Evolutionary conservation across 2,797 vertebrate species (phyloP).

Genomic region (Lagorchestes hirsutus): DNA sequence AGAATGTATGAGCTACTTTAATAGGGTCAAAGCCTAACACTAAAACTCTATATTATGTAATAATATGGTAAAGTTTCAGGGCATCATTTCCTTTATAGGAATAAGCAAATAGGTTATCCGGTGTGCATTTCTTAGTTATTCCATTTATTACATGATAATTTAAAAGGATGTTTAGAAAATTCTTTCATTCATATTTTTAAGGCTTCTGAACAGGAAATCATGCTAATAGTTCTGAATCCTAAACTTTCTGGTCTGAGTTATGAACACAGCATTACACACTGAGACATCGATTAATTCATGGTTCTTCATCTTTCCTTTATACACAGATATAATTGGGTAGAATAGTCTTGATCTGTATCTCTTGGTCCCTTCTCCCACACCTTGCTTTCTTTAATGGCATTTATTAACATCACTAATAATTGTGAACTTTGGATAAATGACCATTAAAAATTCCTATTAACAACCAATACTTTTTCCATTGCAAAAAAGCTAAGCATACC

Average conservation of each 20-base stretch:
- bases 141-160: constrained; percentile 61
- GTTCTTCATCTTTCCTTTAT: constrained; percentile 39
- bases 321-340: constrained; percentile 29
- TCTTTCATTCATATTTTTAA: constrained; percentile 64
- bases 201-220: constrained; percentile 45
- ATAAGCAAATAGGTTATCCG: constrained; percentile 59
- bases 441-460: constrained; percentile 74
- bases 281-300: constrained; percentile 66
- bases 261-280: constrained; percentile 54
- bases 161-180: constrained; percentile 55
- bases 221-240: constrained; percentile 62
- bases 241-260: constrained; percentile 57
- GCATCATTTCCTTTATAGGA: constrained; percentile 62
- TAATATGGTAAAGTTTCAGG: background rate
- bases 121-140: constrained; percentile 54
- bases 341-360: constrained; percentile 36
- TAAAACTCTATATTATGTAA: background rate
- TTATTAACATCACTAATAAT: constrained; percentile 76
- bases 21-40: background rate
- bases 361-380: background rate
- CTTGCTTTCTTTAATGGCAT: constrained; percentile 56
- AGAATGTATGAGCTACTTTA: background rate
- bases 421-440: constrained; percentile 74
- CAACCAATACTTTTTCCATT: constrained; percentile 70
- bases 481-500: constrained; percentile 75